Conservation (phyloP, 2,888 invertebrate species). For the Lycophotia porphyrea region DNA sequence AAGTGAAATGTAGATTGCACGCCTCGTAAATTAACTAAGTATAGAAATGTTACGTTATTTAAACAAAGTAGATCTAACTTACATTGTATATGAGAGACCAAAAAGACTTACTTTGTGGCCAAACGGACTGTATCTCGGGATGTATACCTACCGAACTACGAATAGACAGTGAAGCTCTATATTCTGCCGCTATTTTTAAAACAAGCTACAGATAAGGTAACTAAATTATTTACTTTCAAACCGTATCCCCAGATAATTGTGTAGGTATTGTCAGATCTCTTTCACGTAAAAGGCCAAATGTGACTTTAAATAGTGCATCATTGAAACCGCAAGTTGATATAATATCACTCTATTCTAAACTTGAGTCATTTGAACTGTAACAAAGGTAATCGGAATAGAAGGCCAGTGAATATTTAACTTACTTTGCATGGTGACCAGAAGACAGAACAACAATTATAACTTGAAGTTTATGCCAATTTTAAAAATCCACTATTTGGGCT, state of each 20-base stretch:
- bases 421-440: neutral
- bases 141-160: neutral
- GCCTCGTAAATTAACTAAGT: constrained; percentile 31
- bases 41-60: constrained; percentile 38
- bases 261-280: neutral
- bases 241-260: neutral
- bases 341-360: too few species aligned
- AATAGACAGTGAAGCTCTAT: constrained; percentile 2
- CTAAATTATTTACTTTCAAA: constrained; percentile 1
- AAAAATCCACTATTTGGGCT: neutral
- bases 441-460: neutral
- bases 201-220: neutral
- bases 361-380: neutral
- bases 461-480: neutral
- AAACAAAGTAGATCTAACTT: constrained; percentile 37
- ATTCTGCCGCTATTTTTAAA: constrained; percentile 23
- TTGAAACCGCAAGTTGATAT: neutral
- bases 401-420: neutral
- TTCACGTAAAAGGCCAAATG: neutral
- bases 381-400: neutral
- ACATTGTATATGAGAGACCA: constrained; percentile 45
- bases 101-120: constrained; percentile 25
- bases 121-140: constrained; percentile 1
- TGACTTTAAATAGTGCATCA: neutral
- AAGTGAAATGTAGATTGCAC: constrained; percentile 29